These are phyloP conservation scores for Campylomormyrus numenius DNA, from an alignment of 2,113 vertebrate species.

Conservation along the genomic window DNA sequence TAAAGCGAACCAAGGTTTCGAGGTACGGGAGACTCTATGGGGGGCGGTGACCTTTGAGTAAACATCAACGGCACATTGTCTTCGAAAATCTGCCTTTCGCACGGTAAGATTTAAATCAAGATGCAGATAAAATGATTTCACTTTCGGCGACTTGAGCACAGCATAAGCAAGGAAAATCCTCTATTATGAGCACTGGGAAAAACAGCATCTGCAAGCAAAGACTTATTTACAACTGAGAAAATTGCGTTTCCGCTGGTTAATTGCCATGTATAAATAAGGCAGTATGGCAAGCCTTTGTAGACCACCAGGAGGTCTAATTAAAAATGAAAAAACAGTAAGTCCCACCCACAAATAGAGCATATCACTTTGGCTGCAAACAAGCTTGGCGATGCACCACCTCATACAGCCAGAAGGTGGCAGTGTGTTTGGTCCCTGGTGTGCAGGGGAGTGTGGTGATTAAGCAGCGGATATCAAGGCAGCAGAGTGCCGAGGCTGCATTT, in stretches of 20 bases:
- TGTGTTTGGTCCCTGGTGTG: neutral
- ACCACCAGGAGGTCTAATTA: neutral
- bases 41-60: neutral
- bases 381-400: neutral
- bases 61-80: neutral
- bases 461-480: neutral
- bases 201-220: neutral
- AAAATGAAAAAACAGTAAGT: neutral
- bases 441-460: neutral
- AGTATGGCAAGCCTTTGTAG: neutral
- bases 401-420: neutral
- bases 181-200: neutral
- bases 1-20: neutral
- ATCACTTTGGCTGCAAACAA: neutral
- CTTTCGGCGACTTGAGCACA: neutral
- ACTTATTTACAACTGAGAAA: neutral
- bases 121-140: neutral
- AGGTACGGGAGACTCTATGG: neutral
- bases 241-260: neutral
- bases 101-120: neutral
- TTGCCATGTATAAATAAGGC: neutral
- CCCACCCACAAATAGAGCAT: neutral
- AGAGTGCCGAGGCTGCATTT: neutral
- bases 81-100: neutral
- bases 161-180: neutral